Base-by-base conservation (phyloP, 2,113 vertebrate species). In the Rissa tridactyla region DNA sequence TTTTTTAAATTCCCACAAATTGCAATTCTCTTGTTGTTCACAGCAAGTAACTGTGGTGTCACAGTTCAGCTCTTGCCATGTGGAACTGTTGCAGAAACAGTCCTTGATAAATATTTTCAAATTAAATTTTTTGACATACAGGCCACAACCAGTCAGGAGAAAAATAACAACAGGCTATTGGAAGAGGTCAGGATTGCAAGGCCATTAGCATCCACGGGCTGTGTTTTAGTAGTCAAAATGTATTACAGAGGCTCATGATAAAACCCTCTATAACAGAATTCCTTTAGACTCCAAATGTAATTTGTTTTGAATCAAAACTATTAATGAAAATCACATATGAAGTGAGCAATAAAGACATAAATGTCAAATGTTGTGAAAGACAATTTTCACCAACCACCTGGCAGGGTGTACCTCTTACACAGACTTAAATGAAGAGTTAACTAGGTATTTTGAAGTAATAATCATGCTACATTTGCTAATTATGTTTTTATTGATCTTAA, bases 241-340 rank as follows among this genome's bases (percentile, higher is more conserved):
- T 57, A 44, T 49, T 36, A 52, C 40, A 70, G 36, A 92, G 64
- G 44, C 20, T 73, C 64, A n/a, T 36, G 76, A 80, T 87, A 55
- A 36, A 92, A 84, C 21, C 22, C 29, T 83, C 26, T 76, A 4
- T 44, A 82, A 76, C 3, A 82, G 36, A 97, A 93, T 64, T 92
- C 11, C 86, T 91, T 94, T 92, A 47, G 36, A 64, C 60, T 88
- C 49, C 54, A 92, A 88, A 83, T 68, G 78, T 15, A 72, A 70
- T 80, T 82, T 89, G 38, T 32, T 93, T 95, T 87, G 65, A 88
- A 60, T 88, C 60, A 91, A 95, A 97, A 89, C 9, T 82, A 21
- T 29, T 76, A 19, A 60, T 12, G 26, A 78, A 70, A 75, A 47
- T 7, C 11, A 57, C 9, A 54, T 5, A 46, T 34, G 13, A 79